Base-by-base conservation (phyloP, 1,140 invertebrate species). In the Pteromalus puparum region DNA sequence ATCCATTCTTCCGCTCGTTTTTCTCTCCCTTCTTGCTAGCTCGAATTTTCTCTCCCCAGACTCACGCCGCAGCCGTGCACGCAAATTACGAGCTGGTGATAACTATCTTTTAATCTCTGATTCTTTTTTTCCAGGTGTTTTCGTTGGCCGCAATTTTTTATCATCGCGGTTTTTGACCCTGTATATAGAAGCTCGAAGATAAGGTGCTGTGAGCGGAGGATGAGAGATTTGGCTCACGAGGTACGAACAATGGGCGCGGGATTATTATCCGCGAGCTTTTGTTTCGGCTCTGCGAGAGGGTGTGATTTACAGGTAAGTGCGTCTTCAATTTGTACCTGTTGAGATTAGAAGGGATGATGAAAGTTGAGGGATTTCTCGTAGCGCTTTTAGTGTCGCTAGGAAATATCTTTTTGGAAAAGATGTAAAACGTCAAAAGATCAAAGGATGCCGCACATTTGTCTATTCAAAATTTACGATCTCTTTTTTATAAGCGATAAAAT, bases 91-190 rank as follows among this genome's bases (percentile, higher is more conserved):
- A 72, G 68, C 26, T n/a, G 10, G 21, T 28, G 38, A 74, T 74
- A 74, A 30, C 73, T 74, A 74, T 74, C 73, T 74, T n/a, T 18
- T 61, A 61, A 61, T 61, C n/a, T 38, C 34, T 21, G 68, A 5
- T 24, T 24, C 7, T 74, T 74, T 28, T 38, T 74, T 74, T 74
- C 26, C 21, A 68, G 18, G 61, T 72, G 12, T 28, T 73, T 73
- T 73, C 4, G 10, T 73, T 73, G 10, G 13, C 13, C 48, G 65
- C 65, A 68, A 13, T 70, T 28, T 70, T 70, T 70, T 70, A 12
- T 28, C 67, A 30, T 12, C 15, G 1, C 1, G 6, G 2, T 42
- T 74, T 42, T 42, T 42, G 0, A 24, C 13, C 34, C 38, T 2
- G 10, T 2, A n/a, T n/a, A n/a, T n/a, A 30, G 5, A 30, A 18